phyloP scores from a whole-genome alignment of 2,797 vertebrate species.

The Liparis tanakae region DNA sequence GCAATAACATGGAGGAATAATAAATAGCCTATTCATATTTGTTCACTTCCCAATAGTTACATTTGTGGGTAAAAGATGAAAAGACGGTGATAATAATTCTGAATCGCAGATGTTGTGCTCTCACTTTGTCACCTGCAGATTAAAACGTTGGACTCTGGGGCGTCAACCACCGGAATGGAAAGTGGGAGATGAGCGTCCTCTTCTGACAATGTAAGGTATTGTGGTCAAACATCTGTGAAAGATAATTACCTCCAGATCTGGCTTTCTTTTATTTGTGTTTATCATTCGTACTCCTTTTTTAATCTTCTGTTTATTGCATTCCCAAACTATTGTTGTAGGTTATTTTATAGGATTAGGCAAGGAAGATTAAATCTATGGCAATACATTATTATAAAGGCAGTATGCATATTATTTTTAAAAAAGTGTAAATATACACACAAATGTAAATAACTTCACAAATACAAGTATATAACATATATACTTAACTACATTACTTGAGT shows the following conservation, averaged over 20 bases:
- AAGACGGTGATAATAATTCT: slow-evolving; percentile 12
- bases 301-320: slow-evolving; percentile 1
- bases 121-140: slow-evolving; percentile 18
- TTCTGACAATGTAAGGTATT: slow-evolving; percentile 50
- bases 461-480: background rate
- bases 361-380: background rate
- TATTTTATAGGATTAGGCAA: background rate
- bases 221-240: background rate
- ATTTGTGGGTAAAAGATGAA: slow-evolving; percentile 26
- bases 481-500: background rate
- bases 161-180: background rate
- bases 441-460: background rate
- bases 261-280: background rate
- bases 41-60: background rate
- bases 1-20: background rate
- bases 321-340: background rate
- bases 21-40: background rate
- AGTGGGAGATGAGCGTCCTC: slow-evolving; percentile 60
- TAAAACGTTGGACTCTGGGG: background rate
- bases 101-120: slow-evolving; percentile 26
- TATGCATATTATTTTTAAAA: background rate
- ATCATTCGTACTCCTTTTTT: background rate
- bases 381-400: slow-evolving; percentile 5
- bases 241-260: background rate
- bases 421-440: background rate